Evolutionary conservation across 2,888 invertebrate genomes (phyloP).

Genomic region (Agonopterix arenella): DNA sequence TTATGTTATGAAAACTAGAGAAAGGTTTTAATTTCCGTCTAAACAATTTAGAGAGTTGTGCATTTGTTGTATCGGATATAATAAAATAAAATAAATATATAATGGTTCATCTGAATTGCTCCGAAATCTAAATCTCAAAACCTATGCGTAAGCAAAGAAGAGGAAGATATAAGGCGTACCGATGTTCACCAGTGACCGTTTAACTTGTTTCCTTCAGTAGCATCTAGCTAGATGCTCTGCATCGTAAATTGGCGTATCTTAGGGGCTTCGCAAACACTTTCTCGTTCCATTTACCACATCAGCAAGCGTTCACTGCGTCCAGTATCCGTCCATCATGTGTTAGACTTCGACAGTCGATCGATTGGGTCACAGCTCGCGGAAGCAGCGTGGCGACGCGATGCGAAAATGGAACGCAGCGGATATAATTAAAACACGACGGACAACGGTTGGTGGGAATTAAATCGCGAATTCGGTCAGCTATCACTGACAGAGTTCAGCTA

Average conservation of each 20-base stretch:
- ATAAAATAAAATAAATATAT: too few species aligned
- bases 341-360: constrained; percentile 46
- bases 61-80: too few species aligned
- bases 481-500: constrained; percentile 12
- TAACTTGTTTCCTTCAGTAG: too few species aligned
- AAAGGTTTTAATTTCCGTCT: too few species aligned
- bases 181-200: too few species aligned
- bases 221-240: too few species aligned
- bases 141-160: too few species aligned
- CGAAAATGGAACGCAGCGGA: constrained; percentile 71
- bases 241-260: neutral
- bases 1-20: too few species aligned
- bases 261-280: constrained; percentile 4
- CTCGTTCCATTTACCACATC: constrained; percentile 11
- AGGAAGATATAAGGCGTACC: too few species aligned
- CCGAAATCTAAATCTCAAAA: too few species aligned
- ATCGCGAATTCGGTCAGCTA: constrained; percentile 53
- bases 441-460: constrained; percentile 56
- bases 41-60: too few species aligned
- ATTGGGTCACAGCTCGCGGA: constrained; percentile 52
- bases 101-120: too few species aligned
- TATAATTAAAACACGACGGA: constrained; percentile 69
- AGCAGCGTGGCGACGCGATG: constrained; percentile 52
- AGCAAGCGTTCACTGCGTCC: constrained; percentile 3
- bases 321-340: constrained; percentile 26